These are phyloP conservation scores for Erebia aethiops DNA, from an alignment of 2,888 invertebrate genomes.

Conservation along the genomic window DNA sequence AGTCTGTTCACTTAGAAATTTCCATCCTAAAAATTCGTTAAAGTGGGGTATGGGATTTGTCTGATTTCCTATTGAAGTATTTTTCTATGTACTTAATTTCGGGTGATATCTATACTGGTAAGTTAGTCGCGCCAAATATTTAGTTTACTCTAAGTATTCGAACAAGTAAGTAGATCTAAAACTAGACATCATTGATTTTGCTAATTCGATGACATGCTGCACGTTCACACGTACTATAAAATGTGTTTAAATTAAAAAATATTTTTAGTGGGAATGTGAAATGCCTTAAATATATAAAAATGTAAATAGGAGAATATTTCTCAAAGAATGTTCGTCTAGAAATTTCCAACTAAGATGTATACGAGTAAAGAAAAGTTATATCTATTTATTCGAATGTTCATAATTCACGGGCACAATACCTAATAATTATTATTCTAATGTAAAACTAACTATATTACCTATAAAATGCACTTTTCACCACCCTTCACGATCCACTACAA, in stretches of 20 bases:
- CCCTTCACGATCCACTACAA: too few relatives aligned
- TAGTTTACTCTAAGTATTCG: not conserved
- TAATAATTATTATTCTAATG: too few relatives aligned
- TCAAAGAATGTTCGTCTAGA: constrained; percentile 1
- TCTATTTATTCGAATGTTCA: not conserved
- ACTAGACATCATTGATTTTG: not conserved
- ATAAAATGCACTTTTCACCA: too few relatives aligned
- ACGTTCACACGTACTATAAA: not conserved
- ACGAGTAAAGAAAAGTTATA: not conserved
- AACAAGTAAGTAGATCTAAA: not conserved
- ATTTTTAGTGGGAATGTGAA: not conserved
- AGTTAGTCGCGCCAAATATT: not conserved
- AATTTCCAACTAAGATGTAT: not conserved
- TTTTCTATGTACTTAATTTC: constrained; percentile 11
- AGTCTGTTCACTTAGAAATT: not conserved
- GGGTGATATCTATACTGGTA: not conserved
- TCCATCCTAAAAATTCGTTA: not conserved
- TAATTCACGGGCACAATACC: not conserved
- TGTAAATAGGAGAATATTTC: not conserved
- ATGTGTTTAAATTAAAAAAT: not conserved
- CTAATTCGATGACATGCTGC: not conserved
- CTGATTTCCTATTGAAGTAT: constrained; percentile 7
- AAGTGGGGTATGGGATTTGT: not conserved
- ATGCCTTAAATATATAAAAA: not conserved
- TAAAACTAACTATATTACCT: too few relatives aligned